Conservation (phyloP, 2,888 invertebrate genomes). For the Leptothorax acervorum region DNA sequence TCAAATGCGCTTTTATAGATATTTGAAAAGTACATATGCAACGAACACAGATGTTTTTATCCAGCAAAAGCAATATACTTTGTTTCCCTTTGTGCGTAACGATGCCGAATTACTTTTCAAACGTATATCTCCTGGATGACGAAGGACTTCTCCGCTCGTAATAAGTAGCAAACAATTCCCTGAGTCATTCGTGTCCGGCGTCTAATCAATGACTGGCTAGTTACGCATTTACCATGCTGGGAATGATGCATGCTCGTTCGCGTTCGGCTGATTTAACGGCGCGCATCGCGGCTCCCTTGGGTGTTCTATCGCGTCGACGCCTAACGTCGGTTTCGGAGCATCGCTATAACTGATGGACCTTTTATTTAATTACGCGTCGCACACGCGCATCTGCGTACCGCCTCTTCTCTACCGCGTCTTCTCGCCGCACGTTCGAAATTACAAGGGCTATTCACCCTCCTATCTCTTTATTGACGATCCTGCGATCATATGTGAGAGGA, state of each 20-base stretch:
- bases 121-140: slow-evolving; percentile 21
- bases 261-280: slow-evolving; percentile 34
- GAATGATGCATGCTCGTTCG: slow-evolving; percentile 38
- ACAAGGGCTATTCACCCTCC: slow-evolving; percentile 67
- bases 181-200: slow-evolving; percentile 41
- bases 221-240: slow-evolving; percentile 30
- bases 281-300: slow-evolving; percentile 66
- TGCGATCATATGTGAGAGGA: slow-evolving; percentile 64
- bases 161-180: slow-evolving; percentile 39
- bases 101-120: slow-evolving; percentile 12
- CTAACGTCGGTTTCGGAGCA: slow-evolving; percentile 65
- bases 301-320: slow-evolving; percentile 71
- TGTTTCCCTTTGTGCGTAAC: neutral
- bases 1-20: neutral
- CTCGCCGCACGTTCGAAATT: slow-evolving; percentile 56
- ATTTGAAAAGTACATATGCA: neutral
- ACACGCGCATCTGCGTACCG: slow-evolving; percentile 78
- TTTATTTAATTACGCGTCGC: slow-evolving; percentile 78
- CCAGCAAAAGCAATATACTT: neutral
- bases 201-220: slow-evolving; percentile 49
- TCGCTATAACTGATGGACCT: slow-evolving; percentile 78
- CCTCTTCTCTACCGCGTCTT: slow-evolving; percentile 41
- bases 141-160: slow-evolving; percentile 16
- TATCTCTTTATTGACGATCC: slow-evolving; percentile 35
- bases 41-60: neutral